Conservation (phyloP, 2,797 vertebrate species). For the Galago senegalensis region DNA sequence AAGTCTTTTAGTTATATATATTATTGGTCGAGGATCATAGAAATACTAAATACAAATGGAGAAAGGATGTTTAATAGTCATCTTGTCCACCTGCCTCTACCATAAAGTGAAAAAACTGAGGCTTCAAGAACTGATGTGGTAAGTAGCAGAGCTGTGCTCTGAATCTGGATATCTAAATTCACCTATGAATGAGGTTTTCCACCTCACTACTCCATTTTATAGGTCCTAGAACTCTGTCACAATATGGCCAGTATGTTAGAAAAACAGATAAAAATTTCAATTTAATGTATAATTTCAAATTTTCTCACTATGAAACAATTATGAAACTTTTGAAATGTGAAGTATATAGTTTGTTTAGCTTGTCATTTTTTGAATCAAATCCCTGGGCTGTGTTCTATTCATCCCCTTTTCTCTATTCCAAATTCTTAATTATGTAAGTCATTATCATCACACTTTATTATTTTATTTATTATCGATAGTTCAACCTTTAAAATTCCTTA, state of each 20-base stretch:
- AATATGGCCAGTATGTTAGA: not conserved
- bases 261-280: not conserved
- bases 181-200: not conserved
- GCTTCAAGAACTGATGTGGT: not conserved
- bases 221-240: not conserved
- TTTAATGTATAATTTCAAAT: not conserved
- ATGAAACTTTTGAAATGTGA: not conserved
- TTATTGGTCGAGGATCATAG: not conserved
- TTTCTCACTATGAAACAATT: not conserved
- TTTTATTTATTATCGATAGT: not conserved
- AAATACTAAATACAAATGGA: not conserved
- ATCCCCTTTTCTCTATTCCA: not conserved
- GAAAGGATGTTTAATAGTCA: not conserved
- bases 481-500: not conserved
- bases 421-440: not conserved
- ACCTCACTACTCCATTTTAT: not conserved
- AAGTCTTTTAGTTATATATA: too few relatives aligned
- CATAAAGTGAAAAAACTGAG: not conserved
- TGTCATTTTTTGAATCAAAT: not conserved
- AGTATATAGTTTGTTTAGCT: not conserved
- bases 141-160: not conserved
- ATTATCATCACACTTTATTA: not conserved
- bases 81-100: not conserved
- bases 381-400: not conserved
- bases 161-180: not conserved